These are phyloP conservation scores for Dasypolia templi DNA, from an alignment of 2,888 invertebrate species.

Conservation along the genomic window DNA sequence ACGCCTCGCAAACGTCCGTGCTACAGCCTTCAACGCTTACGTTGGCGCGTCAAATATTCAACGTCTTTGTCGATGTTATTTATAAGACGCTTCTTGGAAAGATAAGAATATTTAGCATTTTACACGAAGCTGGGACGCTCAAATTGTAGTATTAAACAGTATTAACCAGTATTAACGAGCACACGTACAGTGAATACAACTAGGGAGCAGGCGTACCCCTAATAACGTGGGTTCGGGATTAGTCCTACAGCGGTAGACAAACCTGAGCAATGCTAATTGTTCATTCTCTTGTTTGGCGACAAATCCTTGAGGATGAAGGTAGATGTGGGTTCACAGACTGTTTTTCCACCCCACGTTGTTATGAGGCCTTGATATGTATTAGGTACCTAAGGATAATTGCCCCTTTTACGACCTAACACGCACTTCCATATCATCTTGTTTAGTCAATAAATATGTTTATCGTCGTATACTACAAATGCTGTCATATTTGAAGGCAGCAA, in stretches of 20 bases:
- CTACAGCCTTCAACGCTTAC: slow-evolving; percentile 75
- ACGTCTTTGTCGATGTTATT: slow-evolving; percentile 76
- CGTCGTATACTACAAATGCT: slow-evolving; percentile 48
- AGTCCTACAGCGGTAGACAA: slow-evolving; percentile 39
- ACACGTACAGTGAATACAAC: slow-evolving; percentile 42
- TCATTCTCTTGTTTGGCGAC: slow-evolving; percentile 48
- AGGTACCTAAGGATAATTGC: not conserved
- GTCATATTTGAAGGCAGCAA: slow-evolving; percentile 61
- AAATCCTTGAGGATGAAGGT: slow-evolving; percentile 49
- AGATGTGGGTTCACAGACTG: slow-evolving; percentile 20
- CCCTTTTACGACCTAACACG: not conserved
- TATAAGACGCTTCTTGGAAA: slow-evolving; percentile 66
- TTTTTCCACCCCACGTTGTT: slow-evolving; percentile 11
- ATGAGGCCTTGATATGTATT: slow-evolving; percentile 23
- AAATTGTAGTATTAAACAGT: slow-evolving; percentile 46
- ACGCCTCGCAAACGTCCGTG: slow-evolving; percentile 78
- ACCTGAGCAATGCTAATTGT: slow-evolving; percentile 59
- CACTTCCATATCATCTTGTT: not conserved
- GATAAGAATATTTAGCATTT: slow-evolving; percentile 66
- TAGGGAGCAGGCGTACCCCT: slow-evolving; percentile 18
- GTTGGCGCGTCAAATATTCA: slow-evolving; percentile 83
- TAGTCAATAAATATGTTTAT: slow-evolving; percentile 19
- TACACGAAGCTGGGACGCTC: slow-evolving; percentile 40
- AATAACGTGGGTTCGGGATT: slow-evolving; percentile 42
- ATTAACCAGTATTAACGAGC: slow-evolving; percentile 36